These are phyloP conservation scores for Suricata suricatta DNA, from an alignment of 2,113 vertebrate genomes.

Conservation along the genomic window DNA sequence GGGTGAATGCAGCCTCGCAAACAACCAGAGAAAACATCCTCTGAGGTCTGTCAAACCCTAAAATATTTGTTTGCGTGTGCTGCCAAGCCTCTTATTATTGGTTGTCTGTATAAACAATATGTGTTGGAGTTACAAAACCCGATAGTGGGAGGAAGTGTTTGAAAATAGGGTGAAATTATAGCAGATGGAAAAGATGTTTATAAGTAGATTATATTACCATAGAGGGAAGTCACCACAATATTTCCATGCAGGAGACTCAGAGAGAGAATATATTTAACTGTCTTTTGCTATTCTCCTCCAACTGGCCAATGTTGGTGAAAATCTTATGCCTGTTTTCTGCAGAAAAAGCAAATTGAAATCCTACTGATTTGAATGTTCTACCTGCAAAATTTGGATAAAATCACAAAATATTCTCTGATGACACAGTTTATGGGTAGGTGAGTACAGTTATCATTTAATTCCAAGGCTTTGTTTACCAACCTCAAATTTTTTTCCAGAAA, in stretches of 20 bases:
- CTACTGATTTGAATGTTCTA: constrained; percentile 15
- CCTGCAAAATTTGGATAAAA: constrained; percentile 31
- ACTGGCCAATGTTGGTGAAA: background rate
- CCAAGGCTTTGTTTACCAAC: background rate
- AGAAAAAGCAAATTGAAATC: background rate
- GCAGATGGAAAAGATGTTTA: constrained; percentile 31
- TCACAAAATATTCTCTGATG: background rate
- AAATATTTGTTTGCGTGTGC: background rate
- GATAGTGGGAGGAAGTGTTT: background rate
- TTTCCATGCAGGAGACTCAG: background rate
- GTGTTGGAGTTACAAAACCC: background rate
- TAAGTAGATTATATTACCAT: constrained; percentile 22
- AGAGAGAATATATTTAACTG: constrained; percentile 6
- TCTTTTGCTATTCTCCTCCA: background rate
- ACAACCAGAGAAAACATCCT: background rate
- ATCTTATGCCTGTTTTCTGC: background rate
- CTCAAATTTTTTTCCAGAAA: background rate
- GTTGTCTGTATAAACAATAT: background rate
- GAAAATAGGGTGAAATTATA: background rate
- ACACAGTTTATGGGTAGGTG: background rate
- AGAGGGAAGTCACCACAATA: background rate
- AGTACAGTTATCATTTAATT: background rate
- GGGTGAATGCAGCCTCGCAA: background rate
- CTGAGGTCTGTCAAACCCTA: background rate
- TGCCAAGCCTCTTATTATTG: background rate